Evolutionary conservation across 2,797 vertebrate species (phyloP).

Genomic region (Psittacula echo): DNA sequence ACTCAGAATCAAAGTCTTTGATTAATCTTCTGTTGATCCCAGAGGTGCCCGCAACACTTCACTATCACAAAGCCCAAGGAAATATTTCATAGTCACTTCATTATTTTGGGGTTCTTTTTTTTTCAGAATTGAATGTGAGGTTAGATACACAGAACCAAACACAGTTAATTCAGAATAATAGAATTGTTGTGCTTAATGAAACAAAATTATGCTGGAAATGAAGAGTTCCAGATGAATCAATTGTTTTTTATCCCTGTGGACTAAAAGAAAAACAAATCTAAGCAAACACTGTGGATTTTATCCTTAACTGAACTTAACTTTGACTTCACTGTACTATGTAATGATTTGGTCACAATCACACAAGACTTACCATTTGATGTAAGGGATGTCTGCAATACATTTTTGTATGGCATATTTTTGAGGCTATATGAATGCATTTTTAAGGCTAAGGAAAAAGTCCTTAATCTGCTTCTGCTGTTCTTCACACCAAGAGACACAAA

Average conservation of each 20-base stretch:
- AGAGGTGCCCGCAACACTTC: not conserved
- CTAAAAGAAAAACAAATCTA: not conserved
- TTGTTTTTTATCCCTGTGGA: not conserved
- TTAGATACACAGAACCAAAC: not conserved
- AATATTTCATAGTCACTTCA: not conserved
- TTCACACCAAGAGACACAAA: not conserved
- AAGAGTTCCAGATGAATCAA: not conserved
- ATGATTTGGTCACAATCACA: not conserved
- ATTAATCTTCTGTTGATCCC: not conserved
- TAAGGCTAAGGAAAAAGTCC: not conserved
- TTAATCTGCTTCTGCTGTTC: not conserved
- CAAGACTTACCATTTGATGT: not conserved
- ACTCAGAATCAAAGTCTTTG: not conserved
- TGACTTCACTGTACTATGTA: not conserved
- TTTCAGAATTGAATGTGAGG: not conserved
- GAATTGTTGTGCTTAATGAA: not conserved
- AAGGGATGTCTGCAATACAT: not conserved
- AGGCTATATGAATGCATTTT: not conserved
- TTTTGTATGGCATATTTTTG: not conserved
- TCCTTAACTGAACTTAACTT: conserved; percentile 14
- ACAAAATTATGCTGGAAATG: not conserved
- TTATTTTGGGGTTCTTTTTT: not conserved
- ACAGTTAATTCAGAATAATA: not conserved
- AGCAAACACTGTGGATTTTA: not conserved
- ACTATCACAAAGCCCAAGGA: not conserved